phyloP scores from a whole-genome alignment of 2,888 invertebrate genomes.

The Heliconius ismenius region DNA sequence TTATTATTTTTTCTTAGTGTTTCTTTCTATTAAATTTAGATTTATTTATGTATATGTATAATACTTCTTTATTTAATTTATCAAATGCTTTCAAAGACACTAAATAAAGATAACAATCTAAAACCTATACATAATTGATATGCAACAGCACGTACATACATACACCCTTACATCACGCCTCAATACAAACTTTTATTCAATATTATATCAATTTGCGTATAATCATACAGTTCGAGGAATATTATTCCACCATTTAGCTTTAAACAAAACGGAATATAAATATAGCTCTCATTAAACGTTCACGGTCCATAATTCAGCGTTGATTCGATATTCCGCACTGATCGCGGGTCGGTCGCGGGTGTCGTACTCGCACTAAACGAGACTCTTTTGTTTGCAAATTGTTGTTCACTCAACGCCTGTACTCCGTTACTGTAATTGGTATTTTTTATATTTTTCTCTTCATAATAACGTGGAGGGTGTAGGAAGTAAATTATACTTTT shows the following conservation, averaged over 20 bases:
- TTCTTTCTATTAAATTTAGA: too few species aligned
- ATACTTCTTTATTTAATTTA: too few species aligned
- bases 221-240: background rate
- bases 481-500: too few species aligned
- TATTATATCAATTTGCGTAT: background rate
- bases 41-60: too few species aligned
- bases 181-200: background rate
- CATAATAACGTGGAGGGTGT: background rate
- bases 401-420: conserved; percentile 41
- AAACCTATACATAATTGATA: too few species aligned
- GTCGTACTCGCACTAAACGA: conserved; percentile 32
- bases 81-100: too few species aligned
- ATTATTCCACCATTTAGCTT: background rate
- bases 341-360: conserved; percentile 47
- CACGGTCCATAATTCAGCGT: conserved; percentile 46
- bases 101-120: too few species aligned
- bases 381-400: conserved; percentile 44
- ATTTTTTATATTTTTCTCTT: conserved; percentile 28
- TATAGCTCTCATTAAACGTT: conserved; percentile 49
- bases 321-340: conserved; percentile 45
- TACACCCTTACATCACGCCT: background rate
- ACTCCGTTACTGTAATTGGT: conserved; percentile 31
- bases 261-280: conserved; percentile 30
- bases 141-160: background rate
- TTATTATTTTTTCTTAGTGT: too few species aligned